phyloP scores from a whole-genome alignment of 2,113 vertebrate genomes.

The Platichthys flesus region DNA sequence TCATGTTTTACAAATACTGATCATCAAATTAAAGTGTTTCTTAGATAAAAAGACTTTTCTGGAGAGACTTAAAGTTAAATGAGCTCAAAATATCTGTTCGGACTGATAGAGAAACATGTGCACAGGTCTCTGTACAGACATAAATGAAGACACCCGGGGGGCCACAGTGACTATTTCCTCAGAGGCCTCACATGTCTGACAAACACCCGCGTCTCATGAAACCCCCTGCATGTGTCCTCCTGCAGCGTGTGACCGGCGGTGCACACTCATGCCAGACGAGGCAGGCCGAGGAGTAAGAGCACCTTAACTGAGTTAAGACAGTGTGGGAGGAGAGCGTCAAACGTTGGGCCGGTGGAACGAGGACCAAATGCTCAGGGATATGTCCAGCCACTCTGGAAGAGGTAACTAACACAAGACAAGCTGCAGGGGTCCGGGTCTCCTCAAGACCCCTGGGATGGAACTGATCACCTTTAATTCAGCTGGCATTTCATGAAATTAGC shows the following conservation, averaged over 20 bases:
- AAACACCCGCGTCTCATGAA: slow-evolving; percentile 37
- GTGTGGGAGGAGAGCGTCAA: slow-evolving; percentile 59
- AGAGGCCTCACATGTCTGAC: slow-evolving; percentile 22
- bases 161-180: slow-evolving; percentile 4
- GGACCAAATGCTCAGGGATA: slow-evolving; percentile 78
- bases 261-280: slow-evolving; percentile 76
- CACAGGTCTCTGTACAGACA: neutral
- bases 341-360: slow-evolving; percentile 72
- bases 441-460: no score
- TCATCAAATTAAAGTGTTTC: slow-evolving; percentile 4
- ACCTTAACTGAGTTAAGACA: slow-evolving; percentile 65
- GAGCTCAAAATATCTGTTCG: no score
- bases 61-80: no score
- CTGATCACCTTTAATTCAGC: no score
- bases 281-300: slow-evolving; percentile 72
- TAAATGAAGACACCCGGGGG: neutral
- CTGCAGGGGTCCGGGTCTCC: neutral
- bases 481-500: neutral
- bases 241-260: slow-evolving; percentile 66
- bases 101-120: no score
- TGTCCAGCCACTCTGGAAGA: slow-evolving; percentile 82
- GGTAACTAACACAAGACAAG: slow-evolving; percentile 76
- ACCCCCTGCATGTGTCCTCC: slow-evolving; percentile 52
- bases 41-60: no score
- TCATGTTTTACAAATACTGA: slow-evolving; percentile 11